Evolutionary conservation across 2,888 invertebrate genomes (phyloP), one percentile per base, ranked within the genome.

Genomic region (Caenorhabditis virilis): DNA sequence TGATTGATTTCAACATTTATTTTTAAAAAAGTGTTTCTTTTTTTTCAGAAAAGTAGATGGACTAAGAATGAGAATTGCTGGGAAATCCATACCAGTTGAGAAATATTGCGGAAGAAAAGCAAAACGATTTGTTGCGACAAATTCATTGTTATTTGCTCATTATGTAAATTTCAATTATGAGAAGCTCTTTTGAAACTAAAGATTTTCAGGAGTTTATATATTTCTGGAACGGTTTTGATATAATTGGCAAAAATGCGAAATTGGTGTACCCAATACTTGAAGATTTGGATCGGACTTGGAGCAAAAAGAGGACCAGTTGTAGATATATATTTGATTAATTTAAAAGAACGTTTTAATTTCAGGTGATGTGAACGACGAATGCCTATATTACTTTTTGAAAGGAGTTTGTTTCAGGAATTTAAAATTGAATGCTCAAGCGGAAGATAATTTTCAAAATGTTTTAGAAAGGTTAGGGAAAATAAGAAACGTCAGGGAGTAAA

Each of bases 51-150:
- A 89, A 76, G 91, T 92, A 5, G 91, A 93, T 2, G 87, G 87
- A 51, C 89, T 89, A 84, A 92, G 92, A 79, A 91, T 93, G 82
- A 88, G 91, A 57, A 91, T 95, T 54, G 94, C 95, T 27, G 95
- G 97, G 0, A 95, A 95, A 85, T 95, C 95, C 0, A 85, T 97
- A 69, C 95, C 97, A 1, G 90, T 95, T 89, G 95, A 97, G 85
- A 97, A 97, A 85, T 95, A 95, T 85, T 90, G 91, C 43, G 88
- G 91, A n/a, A 90, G 89, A 82, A 91, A 92, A 76, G 88, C 92
- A 42, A 88, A 89, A 71, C 88, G 93, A 49, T 95, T 89, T 85
- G 88, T 88, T 65, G 87, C 87, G 35, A 92, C 93, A 84, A 88
- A 89, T 50, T 87, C 86, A 38, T 87, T 97, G 23, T 85, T 90